A percentile compares a stretch with the other conserved stretches of the same genome.
These are phyloP conservation scores for Crocuta crocuta DNA, from an alignment of 2,113 vertebrate species.

Conservation along the genomic window DNA sequence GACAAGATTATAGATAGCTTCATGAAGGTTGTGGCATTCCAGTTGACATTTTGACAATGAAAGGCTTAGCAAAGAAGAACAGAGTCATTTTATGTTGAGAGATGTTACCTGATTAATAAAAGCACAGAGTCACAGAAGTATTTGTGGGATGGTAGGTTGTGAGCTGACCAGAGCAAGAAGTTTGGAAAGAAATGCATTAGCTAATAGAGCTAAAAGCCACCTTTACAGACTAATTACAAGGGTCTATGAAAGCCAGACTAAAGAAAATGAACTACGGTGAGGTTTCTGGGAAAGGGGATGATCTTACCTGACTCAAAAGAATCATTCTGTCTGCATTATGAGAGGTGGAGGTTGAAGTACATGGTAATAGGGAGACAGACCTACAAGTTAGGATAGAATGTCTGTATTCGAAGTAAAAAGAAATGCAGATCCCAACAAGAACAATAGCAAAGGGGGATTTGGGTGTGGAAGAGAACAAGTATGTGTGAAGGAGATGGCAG, in stretches of 20 bases:
- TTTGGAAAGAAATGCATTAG: background rate
- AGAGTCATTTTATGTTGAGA: background rate
- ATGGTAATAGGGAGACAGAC: background rate
- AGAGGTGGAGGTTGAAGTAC: background rate
- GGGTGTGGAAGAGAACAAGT: background rate
- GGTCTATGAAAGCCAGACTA: background rate
- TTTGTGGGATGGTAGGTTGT: background rate
- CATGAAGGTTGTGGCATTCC: background rate
- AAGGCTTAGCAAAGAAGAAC: background rate
- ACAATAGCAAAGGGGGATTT: rapidly evolving
- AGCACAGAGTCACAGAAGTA: background rate
- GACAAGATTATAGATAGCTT: background rate
- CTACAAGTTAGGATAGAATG: background rate
- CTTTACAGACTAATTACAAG: background rate
- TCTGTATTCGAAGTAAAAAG: background rate
- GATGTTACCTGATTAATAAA: background rate
- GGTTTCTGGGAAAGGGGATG: background rate
- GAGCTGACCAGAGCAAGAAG: background rate
- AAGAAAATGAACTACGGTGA: background rate
- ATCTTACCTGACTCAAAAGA: background rate
- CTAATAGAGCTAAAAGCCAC: background rate
- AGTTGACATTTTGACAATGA: background rate
- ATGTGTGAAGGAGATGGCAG: background rate
- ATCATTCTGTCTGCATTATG: background rate
- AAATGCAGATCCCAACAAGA: background rate